Evolutionary conservation across 2,888 invertebrate genomes (phyloP).

Genomic region (Ceramica pisi): DNA sequence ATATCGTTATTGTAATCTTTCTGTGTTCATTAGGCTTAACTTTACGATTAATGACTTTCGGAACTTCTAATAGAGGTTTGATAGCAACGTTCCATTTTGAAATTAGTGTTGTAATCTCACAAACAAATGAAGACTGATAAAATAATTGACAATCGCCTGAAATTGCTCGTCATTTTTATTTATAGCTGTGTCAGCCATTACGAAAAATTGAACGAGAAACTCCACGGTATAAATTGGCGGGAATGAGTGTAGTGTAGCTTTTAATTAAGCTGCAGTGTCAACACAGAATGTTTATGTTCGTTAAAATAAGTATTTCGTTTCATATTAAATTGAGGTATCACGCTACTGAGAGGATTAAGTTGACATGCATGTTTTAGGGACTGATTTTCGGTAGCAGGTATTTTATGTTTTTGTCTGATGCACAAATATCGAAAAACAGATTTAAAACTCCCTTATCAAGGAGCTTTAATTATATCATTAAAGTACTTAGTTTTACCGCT

Average conservation of each 20-base stretch:
- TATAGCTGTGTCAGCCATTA: constrained; percentile 41
- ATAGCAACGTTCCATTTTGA: background rate
- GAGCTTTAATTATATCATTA: no score
- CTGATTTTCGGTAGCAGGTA: background rate
- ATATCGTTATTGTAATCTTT: constrained; percentile 47
- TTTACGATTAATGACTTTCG: constrained; percentile 13
- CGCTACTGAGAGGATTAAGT: background rate
- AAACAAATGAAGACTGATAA: constrained; percentile 13
- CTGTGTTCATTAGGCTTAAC: constrained; percentile 28
- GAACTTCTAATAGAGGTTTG: constrained; percentile 20
- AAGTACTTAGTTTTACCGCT: no score
- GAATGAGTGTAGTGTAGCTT: constrained; percentile 36
- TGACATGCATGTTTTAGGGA: background rate
- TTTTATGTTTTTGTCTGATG: background rate
- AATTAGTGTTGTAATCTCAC: background rate
- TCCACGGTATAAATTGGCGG: constrained; percentile 39
- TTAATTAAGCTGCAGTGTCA: constrained; percentile 51
- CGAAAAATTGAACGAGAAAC: constrained; percentile 38
- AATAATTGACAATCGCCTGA: constrained; percentile 21
- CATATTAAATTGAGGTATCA: constrained; percentile 10
- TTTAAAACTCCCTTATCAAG: background rate
- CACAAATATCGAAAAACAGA: background rate
- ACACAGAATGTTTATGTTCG: constrained; percentile 18
- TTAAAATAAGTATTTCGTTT: constrained; percentile 6
- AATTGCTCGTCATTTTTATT: constrained; percentile 45